A percentile compares a stretch with the other conserved stretches of the same genome.
Conservation (phyloP, 2,888 invertebrate genomes). For the Ornithoptera priamus region DNA sequence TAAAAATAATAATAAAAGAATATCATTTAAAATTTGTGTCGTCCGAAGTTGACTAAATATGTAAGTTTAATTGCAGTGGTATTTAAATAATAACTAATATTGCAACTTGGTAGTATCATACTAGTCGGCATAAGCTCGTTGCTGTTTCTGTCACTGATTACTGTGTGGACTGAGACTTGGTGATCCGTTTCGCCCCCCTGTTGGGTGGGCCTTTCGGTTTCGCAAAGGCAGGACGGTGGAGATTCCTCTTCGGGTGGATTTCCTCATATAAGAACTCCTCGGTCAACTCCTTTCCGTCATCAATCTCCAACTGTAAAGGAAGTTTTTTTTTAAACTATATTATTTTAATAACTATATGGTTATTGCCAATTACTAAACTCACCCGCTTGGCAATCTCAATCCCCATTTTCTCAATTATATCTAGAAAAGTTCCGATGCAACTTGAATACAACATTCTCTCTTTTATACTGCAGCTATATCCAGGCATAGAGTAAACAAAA, state of each 20-base stretch:
- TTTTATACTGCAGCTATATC: constrained; percentile 96
- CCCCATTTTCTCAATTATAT: constrained; percentile 88
- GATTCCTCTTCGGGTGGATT: constrained; percentile 94
- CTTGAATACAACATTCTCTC: constrained; percentile 99
- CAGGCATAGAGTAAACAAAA: constrained; percentile 99
- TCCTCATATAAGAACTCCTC: constrained; percentile 95
- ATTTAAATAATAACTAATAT: constrained; percentile 19
- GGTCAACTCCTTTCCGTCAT: constrained; percentile 92
- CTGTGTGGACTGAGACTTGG: constrained; percentile 82
- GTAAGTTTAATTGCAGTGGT: not conserved
- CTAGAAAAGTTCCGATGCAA: constrained; percentile 95
- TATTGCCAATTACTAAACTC: constrained; percentile 42
- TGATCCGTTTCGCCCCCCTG: constrained; percentile 93
- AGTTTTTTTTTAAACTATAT: not conserved
- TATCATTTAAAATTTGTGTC: too few species aligned
- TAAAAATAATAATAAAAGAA: too few species aligned
- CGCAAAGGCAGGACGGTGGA: constrained; percentile 94
- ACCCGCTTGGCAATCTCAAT: constrained; percentile 93
- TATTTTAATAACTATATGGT: not conserved
- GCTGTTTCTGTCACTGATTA: constrained; percentile 36
- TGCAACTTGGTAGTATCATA: constrained; percentile 31
- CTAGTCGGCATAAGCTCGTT: constrained; percentile 19
- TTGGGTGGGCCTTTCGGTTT: constrained; percentile 98
- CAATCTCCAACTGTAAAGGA: constrained; percentile 90
- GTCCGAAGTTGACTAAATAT: too few species aligned